Conservation (phyloP, 2,888 invertebrate species). For the Rhaphigaster nebulosa region DNA sequence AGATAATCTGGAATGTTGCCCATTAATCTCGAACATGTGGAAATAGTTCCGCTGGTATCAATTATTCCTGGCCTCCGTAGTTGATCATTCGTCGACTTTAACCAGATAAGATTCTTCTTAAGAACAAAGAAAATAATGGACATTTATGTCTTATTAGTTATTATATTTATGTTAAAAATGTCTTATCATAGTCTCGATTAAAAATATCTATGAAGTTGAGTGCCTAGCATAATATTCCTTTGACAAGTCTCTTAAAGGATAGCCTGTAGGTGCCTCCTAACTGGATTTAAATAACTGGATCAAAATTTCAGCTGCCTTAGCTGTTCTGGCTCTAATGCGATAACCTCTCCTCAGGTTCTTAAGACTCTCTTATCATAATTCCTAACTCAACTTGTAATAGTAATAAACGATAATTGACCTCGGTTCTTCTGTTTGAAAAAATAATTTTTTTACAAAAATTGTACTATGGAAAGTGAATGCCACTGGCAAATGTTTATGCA, state of each 20-base stretch:
- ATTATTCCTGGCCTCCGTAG: not conserved
- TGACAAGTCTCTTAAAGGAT: not conserved
- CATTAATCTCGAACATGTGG: not conserved
- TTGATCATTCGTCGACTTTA: not conserved
- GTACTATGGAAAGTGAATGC: too few species aligned
- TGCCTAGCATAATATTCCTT: not conserved
- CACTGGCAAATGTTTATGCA: too few species aligned
- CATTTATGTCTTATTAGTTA: too few species aligned
- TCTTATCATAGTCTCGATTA: not conserved
- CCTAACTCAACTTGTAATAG: not conserved
- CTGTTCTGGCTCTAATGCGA: not conserved
- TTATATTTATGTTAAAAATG: too few species aligned
- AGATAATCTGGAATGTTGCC: not conserved
- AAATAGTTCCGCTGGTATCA: not conserved
- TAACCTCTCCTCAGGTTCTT: not conserved
- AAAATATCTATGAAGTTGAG: not conserved
- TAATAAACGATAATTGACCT: not conserved
- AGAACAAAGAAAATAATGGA: too few species aligned
- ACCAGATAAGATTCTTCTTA: not conserved
- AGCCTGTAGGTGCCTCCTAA: not conserved
- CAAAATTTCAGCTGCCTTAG: constrained; percentile 21
- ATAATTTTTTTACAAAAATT: too few species aligned
- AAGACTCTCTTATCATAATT: not conserved
- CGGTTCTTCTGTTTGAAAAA: not conserved
- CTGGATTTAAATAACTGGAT: constrained; percentile 31